Evolutionary conservation across 2,888 invertebrate genomes (phyloP).

Genomic region (Drosophila anomelani): DNA sequence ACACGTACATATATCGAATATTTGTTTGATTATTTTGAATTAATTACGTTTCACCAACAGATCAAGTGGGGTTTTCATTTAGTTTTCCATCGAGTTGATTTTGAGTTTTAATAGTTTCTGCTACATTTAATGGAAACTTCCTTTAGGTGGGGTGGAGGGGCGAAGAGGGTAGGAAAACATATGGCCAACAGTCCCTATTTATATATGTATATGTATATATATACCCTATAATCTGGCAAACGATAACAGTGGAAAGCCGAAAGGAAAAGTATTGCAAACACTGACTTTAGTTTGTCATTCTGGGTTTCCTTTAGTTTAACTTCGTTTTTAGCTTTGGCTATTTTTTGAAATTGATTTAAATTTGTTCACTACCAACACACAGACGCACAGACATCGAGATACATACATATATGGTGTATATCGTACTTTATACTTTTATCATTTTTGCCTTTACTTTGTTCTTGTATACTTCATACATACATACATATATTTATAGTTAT

Average conservation of each 20-base stretch:
- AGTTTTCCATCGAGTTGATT: constrained; percentile 24
- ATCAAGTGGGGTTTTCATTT: background rate
- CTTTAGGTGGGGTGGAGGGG: constrained; percentile 9
- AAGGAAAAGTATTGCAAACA: constrained; percentile 3
- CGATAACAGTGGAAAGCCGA: constrained; percentile 33
- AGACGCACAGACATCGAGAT: constrained; percentile 51
- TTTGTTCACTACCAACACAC: constrained; percentile 64
- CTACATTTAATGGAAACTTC: constrained; percentile 32
- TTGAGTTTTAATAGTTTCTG: constrained; percentile 34
- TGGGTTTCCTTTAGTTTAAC: constrained; percentile 8
- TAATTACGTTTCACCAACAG: constrained; percentile 18
- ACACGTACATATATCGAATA: constrained; percentile 41
- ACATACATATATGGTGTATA: constrained; percentile 37
- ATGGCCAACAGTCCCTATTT: constrained; percentile 36
- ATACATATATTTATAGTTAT: constrained; percentile 20
- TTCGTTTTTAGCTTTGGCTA: constrained; percentile 22
- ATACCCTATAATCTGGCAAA: constrained; percentile 26
- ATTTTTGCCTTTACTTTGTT: background rate
- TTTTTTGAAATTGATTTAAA: constrained; percentile 58
- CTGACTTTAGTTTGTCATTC: background rate
- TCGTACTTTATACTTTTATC: constrained; percentile 24
- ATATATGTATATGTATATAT: constrained; percentile 6
- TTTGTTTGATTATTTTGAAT: constrained; percentile 34
- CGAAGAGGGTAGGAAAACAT: constrained; percentile 9
- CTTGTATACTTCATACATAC: constrained; percentile 28